Percentiles rank a stretch among this genome's conserved stretches.
phyloP scores from a whole-genome alignment of 2,888 invertebrate genomes.

The Nineta flava region DNA sequence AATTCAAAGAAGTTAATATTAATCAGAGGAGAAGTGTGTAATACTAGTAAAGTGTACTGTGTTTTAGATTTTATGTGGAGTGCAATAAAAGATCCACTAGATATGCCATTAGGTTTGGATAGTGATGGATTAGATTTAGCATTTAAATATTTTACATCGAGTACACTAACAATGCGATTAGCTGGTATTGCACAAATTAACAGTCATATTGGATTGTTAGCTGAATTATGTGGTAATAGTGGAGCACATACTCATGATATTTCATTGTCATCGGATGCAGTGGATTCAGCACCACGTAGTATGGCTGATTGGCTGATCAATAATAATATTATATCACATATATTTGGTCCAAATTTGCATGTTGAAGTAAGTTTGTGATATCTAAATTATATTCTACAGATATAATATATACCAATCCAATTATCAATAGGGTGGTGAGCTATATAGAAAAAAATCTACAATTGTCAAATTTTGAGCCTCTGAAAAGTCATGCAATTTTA shows the following conservation, averaged over 20 bases:
- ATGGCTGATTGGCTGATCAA: slow-evolving; percentile 79
- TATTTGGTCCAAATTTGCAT: slow-evolving; percentile 94
- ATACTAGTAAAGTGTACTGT: neutral
- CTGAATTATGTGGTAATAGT: slow-evolving; percentile 81
- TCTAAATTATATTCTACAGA: slow-evolving; percentile 6
- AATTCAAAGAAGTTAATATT: no score
- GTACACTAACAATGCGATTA: slow-evolving; percentile 82
- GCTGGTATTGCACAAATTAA: slow-evolving; percentile 92
- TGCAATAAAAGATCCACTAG: slow-evolving; percentile 81
- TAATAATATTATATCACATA: slow-evolving; percentile 81
- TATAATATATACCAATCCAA: no score
- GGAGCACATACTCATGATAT: slow-evolving; percentile 36
- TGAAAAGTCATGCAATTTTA: no score
- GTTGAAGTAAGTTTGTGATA: slow-evolving; percentile 53
- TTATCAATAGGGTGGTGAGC: no score
- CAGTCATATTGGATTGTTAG: slow-evolving; percentile 80
- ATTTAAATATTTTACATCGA: slow-evolving; percentile 92
- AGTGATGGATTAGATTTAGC: slow-evolving; percentile 78
- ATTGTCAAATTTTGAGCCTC: no score
- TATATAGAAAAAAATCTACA: no score
- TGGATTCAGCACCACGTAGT: slow-evolving; percentile 67
- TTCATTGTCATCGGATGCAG: slow-evolving; percentile 18
- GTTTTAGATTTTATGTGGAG: slow-evolving; percentile 83
- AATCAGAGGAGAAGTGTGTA: no score
- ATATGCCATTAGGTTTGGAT: slow-evolving; percentile 74